A percentile compares a stretch with the other conserved stretches of the same genome.
phyloP scores from a whole-genome alignment of 2,797 vertebrate genomes.

The Anomalospiza imberbis region DNA sequence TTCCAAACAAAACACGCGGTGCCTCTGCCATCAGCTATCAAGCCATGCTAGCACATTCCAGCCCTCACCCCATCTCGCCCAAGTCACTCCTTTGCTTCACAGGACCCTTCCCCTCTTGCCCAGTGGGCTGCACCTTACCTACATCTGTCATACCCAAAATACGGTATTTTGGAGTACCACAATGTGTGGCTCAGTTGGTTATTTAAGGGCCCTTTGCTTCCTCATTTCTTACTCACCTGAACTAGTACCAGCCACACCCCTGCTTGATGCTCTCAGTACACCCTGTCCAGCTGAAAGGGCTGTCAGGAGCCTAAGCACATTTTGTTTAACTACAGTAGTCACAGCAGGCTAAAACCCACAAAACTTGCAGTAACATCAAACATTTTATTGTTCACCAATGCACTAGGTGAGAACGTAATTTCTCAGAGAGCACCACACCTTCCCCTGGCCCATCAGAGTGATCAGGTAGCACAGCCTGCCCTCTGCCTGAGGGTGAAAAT shows the following conservation, averaged over 20 bases:
- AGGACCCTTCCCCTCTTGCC: neutral
- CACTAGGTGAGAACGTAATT: neutral
- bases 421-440: neutral
- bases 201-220: neutral
- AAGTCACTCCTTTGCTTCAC: neutral
- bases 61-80: neutral
- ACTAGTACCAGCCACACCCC: neutral
- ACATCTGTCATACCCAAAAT: neutral
- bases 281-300: accelerated
- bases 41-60: neutral
- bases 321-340: neutral
- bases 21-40: neutral
- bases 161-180: neutral
- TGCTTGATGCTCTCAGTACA: neutral
- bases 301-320: neutral
- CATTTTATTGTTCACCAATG: neutral
- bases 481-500: neutral
- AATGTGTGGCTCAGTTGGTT: accelerated
- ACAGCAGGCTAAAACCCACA: neutral
- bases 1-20: neutral
- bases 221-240: neutral
- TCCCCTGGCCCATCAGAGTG: accelerated
- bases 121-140: neutral
- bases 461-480: neutral
- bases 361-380: neutral